phyloP scores from a whole-genome alignment of 2,797 vertebrate genomes.

The Gymnothorax javanicus region DNA sequence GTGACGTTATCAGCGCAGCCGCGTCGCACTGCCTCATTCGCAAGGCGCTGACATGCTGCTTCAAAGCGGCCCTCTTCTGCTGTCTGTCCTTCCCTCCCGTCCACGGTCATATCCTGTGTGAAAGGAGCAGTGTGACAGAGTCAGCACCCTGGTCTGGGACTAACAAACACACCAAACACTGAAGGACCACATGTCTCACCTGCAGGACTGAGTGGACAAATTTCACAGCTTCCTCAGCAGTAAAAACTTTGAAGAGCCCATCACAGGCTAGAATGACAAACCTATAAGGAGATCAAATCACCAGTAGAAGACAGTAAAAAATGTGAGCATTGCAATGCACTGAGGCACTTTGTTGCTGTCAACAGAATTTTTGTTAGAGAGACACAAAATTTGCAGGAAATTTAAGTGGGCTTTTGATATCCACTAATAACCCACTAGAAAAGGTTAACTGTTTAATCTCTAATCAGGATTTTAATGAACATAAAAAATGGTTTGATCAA shows the following conservation, averaged over 20 bases:
- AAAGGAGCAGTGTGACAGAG: neutral
- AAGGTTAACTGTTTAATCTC: neutral
- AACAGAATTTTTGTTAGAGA: no score
- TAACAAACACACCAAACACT: neutral
- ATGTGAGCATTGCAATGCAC: no score
- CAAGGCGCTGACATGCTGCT: conserved; percentile 85
- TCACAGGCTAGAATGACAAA: conserved; percentile 94
- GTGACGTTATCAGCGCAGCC: conserved; percentile 95
- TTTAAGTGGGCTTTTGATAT: no score
- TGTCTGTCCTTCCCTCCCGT: neutral
- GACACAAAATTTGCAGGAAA: no score
- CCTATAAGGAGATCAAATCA: conserved; percentile 60
- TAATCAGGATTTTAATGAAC: neutral
- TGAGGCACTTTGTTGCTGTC: no score
- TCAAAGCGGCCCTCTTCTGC: conserved; percentile 68
- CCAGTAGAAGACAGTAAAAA: neutral
- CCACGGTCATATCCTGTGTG: neutral
- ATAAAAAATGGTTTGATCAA: neutral
- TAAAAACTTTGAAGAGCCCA: conserved; percentile 95
- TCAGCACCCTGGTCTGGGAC: neutral
- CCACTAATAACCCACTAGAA: neutral
- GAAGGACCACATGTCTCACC: conserved; percentile 64
- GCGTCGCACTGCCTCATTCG: conserved; percentile 87
- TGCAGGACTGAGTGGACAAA: conserved; percentile 84
- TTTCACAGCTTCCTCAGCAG: conserved; percentile 89